phyloP scores from a whole-genome alignment of 1,140 invertebrate species.

The Sarcophaga bullata region DNA sequence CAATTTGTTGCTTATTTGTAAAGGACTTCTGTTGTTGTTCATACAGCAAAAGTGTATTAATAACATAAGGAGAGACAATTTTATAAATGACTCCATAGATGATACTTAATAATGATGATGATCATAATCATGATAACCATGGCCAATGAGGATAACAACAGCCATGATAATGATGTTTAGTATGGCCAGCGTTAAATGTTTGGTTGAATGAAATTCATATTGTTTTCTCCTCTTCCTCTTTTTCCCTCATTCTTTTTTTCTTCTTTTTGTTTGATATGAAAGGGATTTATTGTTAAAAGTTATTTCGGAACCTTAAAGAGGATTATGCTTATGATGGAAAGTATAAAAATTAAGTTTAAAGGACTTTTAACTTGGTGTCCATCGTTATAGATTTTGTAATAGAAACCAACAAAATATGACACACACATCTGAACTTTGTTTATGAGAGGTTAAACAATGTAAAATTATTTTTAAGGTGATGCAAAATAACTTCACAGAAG shows the following conservation, averaged over 20 bases:
- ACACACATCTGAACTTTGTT: not conserved
- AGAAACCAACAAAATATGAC: not conserved
- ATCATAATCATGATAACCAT: not conserved
- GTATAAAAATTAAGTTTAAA: slow-evolving; percentile 1
- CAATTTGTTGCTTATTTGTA: slow-evolving; percentile 39
- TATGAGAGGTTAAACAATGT: no score
- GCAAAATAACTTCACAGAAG: no score
- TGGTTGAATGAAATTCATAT: not conserved
- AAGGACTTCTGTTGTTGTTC: slow-evolving; percentile 12
- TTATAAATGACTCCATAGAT: slow-evolving; percentile 40
- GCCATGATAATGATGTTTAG: not conserved
- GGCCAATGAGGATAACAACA: not conserved
- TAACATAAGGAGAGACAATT: slow-evolving; percentile 38
- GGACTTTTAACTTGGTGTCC: not conserved
- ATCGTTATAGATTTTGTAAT: not conserved
- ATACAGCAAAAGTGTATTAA: slow-evolving; percentile 5
- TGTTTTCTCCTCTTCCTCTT: no score
- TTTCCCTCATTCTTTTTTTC: not conserved
- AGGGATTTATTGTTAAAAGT: slow-evolving; percentile 34
- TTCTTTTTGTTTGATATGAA: slow-evolving; percentile 26
- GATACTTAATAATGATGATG: not conserved
- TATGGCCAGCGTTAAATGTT: not conserved
- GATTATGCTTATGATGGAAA: slow-evolving; percentile 6
- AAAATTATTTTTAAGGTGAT: no score
- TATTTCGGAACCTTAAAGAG: not conserved